phyloP scores from a whole-genome alignment of 1,140 invertebrate species.

The Drosophila ohnishii region DNA sequence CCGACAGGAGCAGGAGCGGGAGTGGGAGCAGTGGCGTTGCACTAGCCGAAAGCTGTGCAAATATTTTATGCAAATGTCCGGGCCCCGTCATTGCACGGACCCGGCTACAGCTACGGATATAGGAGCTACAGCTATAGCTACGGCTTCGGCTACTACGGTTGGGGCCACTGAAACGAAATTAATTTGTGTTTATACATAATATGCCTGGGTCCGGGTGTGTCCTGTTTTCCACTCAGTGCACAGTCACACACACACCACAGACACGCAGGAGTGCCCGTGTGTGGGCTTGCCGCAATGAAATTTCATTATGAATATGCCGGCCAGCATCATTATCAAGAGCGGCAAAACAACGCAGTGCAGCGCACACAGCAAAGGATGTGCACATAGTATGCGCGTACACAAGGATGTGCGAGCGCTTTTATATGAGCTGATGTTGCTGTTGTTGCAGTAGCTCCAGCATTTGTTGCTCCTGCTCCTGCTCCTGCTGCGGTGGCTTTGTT shows the following conservation, averaged over 20 bases:
- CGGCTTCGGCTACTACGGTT: conserved; percentile 68
- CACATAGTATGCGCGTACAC: conserved; percentile 42
- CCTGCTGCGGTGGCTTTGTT: conserved; percentile 74
- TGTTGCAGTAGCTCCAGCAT: conserved; percentile 21
- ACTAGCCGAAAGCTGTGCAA: conserved; percentile 80
- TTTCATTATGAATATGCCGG: conserved; percentile 80
- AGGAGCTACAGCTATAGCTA: conserved; percentile 30
- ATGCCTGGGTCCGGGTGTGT: conserved; percentile 65
- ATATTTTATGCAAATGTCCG: conserved; percentile 83
- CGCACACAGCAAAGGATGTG: conserved; percentile 73
- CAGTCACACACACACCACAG: conserved; percentile 38
- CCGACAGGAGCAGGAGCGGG: conserved; percentile 28
- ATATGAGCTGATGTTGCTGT: conserved; percentile 57
- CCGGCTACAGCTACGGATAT: conserved; percentile 39
- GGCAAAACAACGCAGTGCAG: conserved; percentile 77
- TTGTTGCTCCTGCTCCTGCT: conserved; percentile 39
- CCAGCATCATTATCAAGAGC: conserved; percentile 79
- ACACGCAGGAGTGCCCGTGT: conserved; percentile 12
- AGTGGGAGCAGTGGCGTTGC: conserved; percentile 58
- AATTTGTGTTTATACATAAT: conserved; percentile 83
- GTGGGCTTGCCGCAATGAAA: conserved; percentile 72
- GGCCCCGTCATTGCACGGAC: conserved; percentile 69
- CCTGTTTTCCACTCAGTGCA: conserved; percentile 55
- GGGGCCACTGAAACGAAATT: conserved; percentile 82
- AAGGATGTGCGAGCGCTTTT: conserved; percentile 74